Base-by-base conservation (phyloP, 2,113 vertebrate species). In the Neolamprologus tretocephalus region DNA sequence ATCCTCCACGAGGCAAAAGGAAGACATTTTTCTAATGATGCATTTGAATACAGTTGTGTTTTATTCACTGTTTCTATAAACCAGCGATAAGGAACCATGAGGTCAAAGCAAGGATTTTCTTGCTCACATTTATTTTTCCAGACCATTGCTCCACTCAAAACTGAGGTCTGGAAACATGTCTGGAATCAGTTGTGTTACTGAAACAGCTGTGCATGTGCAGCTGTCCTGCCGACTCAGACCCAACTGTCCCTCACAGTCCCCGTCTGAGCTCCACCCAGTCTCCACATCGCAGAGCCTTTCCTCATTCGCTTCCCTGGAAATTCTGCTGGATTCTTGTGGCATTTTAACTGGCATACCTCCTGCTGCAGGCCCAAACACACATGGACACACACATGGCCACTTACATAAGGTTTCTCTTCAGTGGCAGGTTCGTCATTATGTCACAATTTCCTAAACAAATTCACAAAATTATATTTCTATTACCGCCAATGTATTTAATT, bases 271-370 rank as follows among this genome's bases (percentile, higher is more conserved):
- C 90, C 90, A 91, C 92, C 93, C 89, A 66, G 89, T 86, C 88
- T 89, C 86, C 83, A 42, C 40, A 81, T 86, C 54, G 82, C 90
- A 11, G 23, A 58, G 26, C n/a, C 9, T 47, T 35, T 85, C 80
- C 84, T 85, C 45, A 6, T 61, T 84, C 40, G 19, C 84, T 86
- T 89, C 26, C 68, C 49, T 92, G 92, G 89, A 93, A 95, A 94
- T 19, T 92, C 86, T 79, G 63, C 86, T 54, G 86, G 86, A 93
- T 93, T 93, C 88, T 92, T 94, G 92, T 89, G 94, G 93, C 94
- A 88, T 92, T 95, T 95, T 94, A 92, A 93, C 91, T 89, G 92
- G 92, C 91, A 91, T 82, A 21, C 90, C 82, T 89, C 86, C 89
- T 35, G 61, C 79, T 80, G 88, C 81, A 84, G 61, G n/a, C 85